These are phyloP conservation scores for Belonocnema kinseyi DNA, from an alignment of 1,140 invertebrate species.

Conservation along the genomic window DNA sequence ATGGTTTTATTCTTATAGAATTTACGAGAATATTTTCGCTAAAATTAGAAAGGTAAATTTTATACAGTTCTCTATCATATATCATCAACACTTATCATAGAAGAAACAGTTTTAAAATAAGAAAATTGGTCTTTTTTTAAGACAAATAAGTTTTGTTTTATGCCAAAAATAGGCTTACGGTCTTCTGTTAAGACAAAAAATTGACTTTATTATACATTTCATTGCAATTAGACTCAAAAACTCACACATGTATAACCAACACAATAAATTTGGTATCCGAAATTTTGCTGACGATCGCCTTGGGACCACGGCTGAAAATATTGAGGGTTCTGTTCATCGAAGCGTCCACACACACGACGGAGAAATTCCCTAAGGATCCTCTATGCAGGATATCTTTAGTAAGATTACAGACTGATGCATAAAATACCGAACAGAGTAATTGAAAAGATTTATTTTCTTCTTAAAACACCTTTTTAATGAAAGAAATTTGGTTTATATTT, in stretches of 20 bases:
- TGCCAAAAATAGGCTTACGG: too few species aligned
- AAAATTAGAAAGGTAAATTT: too few species aligned
- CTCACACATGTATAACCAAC: background rate
- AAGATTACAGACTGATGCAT: slow-evolving; percentile 65
- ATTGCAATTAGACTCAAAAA: slow-evolving; percentile 14
- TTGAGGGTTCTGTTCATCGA: slow-evolving; percentile 68
- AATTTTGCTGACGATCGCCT: slow-evolving; percentile 72
- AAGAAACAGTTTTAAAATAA: too few species aligned
- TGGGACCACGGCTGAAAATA: slow-evolving; percentile 63
- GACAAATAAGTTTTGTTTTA: too few species aligned
- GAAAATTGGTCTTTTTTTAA: too few species aligned
- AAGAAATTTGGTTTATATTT: too few species aligned
- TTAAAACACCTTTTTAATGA: slow-evolving; percentile 29
- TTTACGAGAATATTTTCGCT: too few species aligned
- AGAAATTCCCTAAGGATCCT: slow-evolving; percentile 68
- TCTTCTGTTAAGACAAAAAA: too few species aligned
- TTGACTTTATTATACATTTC: too few species aligned
- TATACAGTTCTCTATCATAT: too few species aligned
- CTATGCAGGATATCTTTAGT: slow-evolving; percentile 51
- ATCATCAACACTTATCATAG: too few species aligned
- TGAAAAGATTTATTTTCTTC: slow-evolving; percentile 69
- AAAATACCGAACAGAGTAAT: slow-evolving; percentile 61
- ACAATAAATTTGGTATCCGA: slow-evolving; percentile 52
- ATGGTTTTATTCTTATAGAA: too few species aligned
- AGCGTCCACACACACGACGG: slow-evolving; percentile 63